phyloP scores from a whole-genome alignment of 2,888 invertebrate species.

The Synergus laeviventris region DNA sequence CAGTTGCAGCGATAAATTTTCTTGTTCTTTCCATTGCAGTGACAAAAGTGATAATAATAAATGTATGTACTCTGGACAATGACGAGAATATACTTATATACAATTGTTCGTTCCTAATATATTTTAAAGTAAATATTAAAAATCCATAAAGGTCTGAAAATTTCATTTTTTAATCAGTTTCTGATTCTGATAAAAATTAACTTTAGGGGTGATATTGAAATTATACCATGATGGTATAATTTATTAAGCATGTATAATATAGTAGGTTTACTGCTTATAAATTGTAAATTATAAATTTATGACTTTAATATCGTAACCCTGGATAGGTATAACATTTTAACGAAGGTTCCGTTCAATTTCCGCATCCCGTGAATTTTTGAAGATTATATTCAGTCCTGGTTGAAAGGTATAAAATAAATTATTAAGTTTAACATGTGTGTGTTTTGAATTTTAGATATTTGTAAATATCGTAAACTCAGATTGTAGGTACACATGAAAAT shows the following conservation, averaged over 20 bases:
- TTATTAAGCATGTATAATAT: not conserved
- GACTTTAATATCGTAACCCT: constrained; percentile 5
- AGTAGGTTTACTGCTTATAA: not conserved
- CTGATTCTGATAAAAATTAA: not conserved
- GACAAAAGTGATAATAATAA: constrained; percentile 24
- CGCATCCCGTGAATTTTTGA: not conserved
- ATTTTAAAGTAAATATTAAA: not conserved
- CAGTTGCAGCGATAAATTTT: constrained; percentile 31
- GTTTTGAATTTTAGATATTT: not conserved
- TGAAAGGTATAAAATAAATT: not conserved
- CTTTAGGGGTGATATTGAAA: not conserved
- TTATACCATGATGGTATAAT: not conserved
- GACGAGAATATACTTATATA: not conserved
- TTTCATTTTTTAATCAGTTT: not conserved
- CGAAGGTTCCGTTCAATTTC: not conserved
- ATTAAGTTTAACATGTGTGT: not conserved
- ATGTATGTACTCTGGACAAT: not conserved
- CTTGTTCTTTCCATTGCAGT: not conserved
- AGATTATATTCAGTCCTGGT: not conserved
- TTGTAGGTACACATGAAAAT: not conserved
- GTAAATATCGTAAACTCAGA: not conserved
- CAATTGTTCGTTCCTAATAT: not conserved
- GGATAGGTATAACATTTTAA: too few species aligned
- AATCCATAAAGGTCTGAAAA: not conserved
- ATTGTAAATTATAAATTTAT: not conserved